Base-by-base conservation (phyloP, 2,888 invertebrate species). In the Cistogaster globosa region DNA sequence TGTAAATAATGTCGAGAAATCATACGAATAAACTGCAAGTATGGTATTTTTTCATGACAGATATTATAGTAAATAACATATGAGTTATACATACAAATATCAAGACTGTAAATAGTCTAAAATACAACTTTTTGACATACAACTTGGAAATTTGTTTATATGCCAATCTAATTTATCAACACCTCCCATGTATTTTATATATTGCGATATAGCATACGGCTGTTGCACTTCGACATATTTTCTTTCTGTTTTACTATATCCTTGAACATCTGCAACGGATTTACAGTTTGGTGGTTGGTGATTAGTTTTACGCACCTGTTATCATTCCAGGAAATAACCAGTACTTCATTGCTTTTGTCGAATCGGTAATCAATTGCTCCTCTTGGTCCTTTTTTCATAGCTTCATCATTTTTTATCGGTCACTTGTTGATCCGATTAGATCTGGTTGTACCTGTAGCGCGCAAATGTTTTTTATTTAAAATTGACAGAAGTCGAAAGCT, bases 101-200 rank as follows among this genome's bases (percentile, higher is more conserved):
- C 14, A 5, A 26, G 11, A 14, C 16, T 42, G 62, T 62, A 32
- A 62, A 62, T 14, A 62, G 38, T n/a, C 38, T 38, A 62, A 62
- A 38, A n/a, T 62, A 62, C 62, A 38, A 62, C n/a, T 62, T 62
- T 4, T 62, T 62, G 1, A 16, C 62, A 62, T 42, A 42, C 20
- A 42, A 18, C 38, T 20, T 42, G 20, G 62, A 20, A 42, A 42
- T 36, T 62, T 62, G 14, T 62, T 38, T 11, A 62, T 12, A 20
- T 62, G 38, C 62, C 62, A 60, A 16, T 60, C 60, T 60, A 18
- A 60, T 38, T 60, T 18, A 38, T 60, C 60, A 2, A 38, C 60
- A 32, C 60, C 38, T 16, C 60, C 60, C 60, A 18, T 60, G 12
- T 60, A 38, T 32, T 60, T 60, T n/a, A 38, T 60, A 38, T 38